A percentile compares a stretch with the other conserved stretches of the same genome.
These are phyloP conservation scores for Thaumatotibia leucotreta DNA, from an alignment of 1,140 invertebrate species.

Conservation along the genomic window DNA sequence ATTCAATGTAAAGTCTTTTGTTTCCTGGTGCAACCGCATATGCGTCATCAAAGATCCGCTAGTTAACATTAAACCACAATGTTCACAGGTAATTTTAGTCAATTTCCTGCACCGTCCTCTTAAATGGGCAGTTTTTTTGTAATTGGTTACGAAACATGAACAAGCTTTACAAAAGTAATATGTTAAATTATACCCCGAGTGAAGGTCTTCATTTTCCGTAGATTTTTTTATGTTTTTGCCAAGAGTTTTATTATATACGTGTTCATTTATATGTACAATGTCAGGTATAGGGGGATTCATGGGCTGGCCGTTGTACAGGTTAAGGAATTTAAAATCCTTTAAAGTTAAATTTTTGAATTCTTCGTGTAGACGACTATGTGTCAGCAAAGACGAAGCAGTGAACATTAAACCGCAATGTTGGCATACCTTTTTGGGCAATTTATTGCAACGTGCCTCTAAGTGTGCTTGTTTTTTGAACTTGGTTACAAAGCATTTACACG, in stretches of 20 bases:
- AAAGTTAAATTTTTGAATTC: conserved; percentile 32
- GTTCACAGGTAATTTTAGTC: conserved; percentile 32
- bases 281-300: conserved; percentile 39
- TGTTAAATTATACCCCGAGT: background rate
- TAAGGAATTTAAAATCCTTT: conserved; percentile 43
- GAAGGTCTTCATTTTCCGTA: no score
- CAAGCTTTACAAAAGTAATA: background rate
- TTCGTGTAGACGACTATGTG: conserved; percentile 34
- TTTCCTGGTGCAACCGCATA: conserved; percentile 27
- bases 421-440: conserved; percentile 32
- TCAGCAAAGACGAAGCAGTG: conserved; percentile 23
- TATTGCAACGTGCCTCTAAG: background rate
- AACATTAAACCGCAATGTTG: conserved; percentile 46
- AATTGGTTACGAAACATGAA: background rate
- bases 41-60: conserved; percentile 27
- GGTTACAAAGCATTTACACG: background rate
- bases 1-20: conserved; percentile 33
- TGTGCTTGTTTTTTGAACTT: background rate
- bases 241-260: no score
- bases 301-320: conserved; percentile 30
- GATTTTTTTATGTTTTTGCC: no score
- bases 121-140: background rate
- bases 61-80: conserved; percentile 47
- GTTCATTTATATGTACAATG: no score
- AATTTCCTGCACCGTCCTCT: conserved; percentile 8